Conservation (phyloP, 2,113 vertebrate genomes). For the Ciconia stormi region DNA sequence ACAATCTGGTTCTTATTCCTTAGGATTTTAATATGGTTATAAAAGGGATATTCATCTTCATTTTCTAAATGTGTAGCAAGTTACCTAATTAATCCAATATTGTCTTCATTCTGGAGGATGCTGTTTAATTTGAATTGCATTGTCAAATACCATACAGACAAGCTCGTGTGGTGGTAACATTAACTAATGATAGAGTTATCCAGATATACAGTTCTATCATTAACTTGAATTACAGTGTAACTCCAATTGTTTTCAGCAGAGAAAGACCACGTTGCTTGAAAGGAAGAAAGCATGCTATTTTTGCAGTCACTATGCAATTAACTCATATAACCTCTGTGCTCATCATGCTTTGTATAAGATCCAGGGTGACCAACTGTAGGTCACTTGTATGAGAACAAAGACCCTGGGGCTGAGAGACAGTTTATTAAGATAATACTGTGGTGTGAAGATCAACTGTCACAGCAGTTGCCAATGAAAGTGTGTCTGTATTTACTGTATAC, state of each 20-base stretch:
- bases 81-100: constrained; percentile 46
- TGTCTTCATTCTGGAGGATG: constrained; percentile 33
- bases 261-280: not conserved
- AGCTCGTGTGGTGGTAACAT: not conserved
- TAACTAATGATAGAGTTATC: constrained; percentile 25
- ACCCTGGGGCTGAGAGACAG: constrained; percentile 16
- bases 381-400: constrained; percentile 31
- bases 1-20: not conserved
- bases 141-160: constrained; percentile 10
- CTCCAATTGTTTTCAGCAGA: not conserved
- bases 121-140: constrained; percentile 1
- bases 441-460: constrained; percentile 31
- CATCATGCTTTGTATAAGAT: constrained; percentile 17
- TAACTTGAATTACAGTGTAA: constrained; percentile 21
- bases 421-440: constrained; percentile 58
- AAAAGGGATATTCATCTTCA: constrained; percentile 48
- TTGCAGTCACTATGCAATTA: constrained; percentile 47
- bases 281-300: constrained; percentile 7
- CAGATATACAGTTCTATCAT: not conserved
- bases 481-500: not conserved
- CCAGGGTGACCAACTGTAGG: constrained; percentile 37
- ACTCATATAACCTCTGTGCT: constrained; percentile 50
- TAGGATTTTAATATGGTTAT: constrained; percentile 19
- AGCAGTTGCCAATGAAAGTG: not conserved
- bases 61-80: constrained; percentile 31